phyloP scores from a whole-genome alignment of 1,140 invertebrate genomes.

The Nomia melanderi region DNA sequence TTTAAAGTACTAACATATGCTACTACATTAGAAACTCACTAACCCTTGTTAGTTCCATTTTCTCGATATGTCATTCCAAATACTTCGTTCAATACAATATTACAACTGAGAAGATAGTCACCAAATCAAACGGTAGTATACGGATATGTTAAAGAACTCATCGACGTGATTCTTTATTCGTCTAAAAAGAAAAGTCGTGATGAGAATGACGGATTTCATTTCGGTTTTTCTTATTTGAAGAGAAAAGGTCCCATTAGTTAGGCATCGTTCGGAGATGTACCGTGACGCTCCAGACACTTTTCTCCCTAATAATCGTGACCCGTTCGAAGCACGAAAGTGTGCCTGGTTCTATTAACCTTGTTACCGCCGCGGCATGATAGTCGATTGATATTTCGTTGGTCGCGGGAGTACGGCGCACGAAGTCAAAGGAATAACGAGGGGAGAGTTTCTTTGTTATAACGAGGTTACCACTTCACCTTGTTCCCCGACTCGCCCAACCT shows the following conservation, averaged over 20 bases:
- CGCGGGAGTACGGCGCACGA: background rate
- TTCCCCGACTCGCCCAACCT: background rate
- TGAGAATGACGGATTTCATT: too few species aligned
- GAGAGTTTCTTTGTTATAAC: constrained; percentile 29
- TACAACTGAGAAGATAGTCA: too few species aligned
- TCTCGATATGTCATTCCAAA: too few species aligned
- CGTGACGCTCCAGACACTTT: constrained; percentile 1
- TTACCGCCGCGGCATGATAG: constrained; percentile 25
- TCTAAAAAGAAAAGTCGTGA: too few species aligned
- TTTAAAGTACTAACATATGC: too few species aligned
- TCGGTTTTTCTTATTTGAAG: background rate
- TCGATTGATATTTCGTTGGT: constrained; percentile 29
- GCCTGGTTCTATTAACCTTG: constrained; percentile 32
- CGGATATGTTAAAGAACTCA: too few species aligned
- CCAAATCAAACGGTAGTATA: too few species aligned
- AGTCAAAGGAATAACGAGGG: constrained; percentile 39
- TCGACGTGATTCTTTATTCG: too few species aligned
- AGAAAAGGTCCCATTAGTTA: background rate
- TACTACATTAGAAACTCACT: too few species aligned
- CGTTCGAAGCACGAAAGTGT: constrained; percentile 15
- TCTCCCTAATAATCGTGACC: constrained; percentile 8
- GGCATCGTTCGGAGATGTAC: background rate
- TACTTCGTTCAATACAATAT: too few species aligned
- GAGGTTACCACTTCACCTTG: constrained; percentile 26
- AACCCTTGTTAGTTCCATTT: too few species aligned